Evolutionary conservation across 2,888 invertebrate genomes (phyloP).

Genomic region (Pammene fasciana): DNA sequence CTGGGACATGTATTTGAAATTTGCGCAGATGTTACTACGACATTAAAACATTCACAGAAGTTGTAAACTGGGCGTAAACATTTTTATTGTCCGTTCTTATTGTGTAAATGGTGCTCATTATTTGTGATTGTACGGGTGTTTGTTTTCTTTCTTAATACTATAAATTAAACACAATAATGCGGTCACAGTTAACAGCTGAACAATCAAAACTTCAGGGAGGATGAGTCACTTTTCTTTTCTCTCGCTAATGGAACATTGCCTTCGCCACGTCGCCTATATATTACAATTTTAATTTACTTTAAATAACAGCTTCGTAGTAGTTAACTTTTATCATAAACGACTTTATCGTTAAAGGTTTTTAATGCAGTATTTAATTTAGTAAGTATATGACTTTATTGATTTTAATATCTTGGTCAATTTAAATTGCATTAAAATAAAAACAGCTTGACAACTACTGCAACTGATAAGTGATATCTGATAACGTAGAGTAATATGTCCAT

Average conservation of each 20-base stretch:
- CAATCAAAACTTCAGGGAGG: conserved; percentile 31
- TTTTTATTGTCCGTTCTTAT: conserved; percentile 24
- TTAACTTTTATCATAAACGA: conserved; percentile 3
- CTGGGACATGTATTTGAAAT: conserved; percentile 21
- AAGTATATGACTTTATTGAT: neutral
- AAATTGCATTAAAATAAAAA: neutral
- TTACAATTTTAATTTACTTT: conserved; percentile 17
- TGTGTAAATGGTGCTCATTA: conserved; percentile 29
- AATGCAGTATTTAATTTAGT: neutral
- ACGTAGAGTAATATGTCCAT: too few relatives aligned
- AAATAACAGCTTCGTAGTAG: conserved; percentile 38
- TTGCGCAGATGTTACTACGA: conserved; percentile 30
- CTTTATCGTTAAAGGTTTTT: conserved; percentile 6
- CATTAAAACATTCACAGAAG: conserved; percentile 29
- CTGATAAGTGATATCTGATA: too few relatives aligned
- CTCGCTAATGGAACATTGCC: neutral
- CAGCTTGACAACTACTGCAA: neutral
- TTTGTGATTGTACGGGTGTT: conserved; percentile 15
- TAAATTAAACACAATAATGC: conserved; percentile 29
- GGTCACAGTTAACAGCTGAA: conserved; percentile 23
- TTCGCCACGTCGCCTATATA: conserved; percentile 1
- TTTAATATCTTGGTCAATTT: neutral
- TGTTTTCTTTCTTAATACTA: conserved; percentile 21
- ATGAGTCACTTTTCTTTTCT: conserved; percentile 16
- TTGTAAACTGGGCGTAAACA: conserved; percentile 31